phyloP scores from a whole-genome alignment of 2,888 invertebrate species.

The Epinotia bilunana region DNA sequence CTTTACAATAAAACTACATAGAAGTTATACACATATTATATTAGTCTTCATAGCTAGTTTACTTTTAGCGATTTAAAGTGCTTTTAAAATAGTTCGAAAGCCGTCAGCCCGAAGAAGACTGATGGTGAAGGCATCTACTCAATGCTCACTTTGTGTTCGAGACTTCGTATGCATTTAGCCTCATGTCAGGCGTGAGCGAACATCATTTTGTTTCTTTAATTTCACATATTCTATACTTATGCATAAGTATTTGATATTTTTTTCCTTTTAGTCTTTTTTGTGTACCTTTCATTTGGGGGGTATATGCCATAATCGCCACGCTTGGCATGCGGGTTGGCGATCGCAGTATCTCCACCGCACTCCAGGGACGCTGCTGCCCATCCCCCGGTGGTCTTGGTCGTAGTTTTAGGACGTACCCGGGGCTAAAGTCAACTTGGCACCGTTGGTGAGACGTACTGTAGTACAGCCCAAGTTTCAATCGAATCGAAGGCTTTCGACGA shows the following conservation, averaged over 20 bases:
- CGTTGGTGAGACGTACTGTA: no score
- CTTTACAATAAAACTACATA: slow-evolving; percentile 5
- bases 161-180: slow-evolving; percentile 38
- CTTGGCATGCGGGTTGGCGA: no score
- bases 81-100: slow-evolving; percentile 56
- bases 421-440: no score
- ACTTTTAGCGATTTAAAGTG: slow-evolving; percentile 45
- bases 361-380: no score
- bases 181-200: slow-evolving; percentile 18
- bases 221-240: not conserved
- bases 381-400: no score
- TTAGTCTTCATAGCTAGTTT: slow-evolving; percentile 25
- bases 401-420: no score
- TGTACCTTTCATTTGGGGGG: no score
- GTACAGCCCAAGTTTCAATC: no score
- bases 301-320: no score
- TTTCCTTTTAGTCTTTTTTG: not conserved
- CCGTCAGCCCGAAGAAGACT: slow-evolving; percentile 53
- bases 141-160: slow-evolving; percentile 48
- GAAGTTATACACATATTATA: no score
- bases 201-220: not conserved
- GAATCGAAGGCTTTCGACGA: no score
- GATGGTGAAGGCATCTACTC: slow-evolving; percentile 52
- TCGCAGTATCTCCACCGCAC: no score
- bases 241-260: not conserved